Evolutionary conservation across 2,113 vertebrate species (phyloP), one percentile per base, ranked within the genome.

Genomic region (Aegypius monachus): DNA sequence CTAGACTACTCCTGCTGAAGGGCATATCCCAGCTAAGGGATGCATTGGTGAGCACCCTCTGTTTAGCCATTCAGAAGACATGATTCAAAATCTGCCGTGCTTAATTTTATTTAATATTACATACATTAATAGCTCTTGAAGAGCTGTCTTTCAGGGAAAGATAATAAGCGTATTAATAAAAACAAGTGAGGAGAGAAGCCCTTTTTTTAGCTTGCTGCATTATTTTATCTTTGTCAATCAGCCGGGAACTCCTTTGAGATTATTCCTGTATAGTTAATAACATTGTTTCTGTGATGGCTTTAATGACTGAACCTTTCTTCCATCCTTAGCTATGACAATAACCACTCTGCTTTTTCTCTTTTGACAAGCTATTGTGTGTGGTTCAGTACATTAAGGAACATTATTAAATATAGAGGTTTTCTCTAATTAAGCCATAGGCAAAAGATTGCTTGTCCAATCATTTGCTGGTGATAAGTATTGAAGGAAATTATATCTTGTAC

Each of bases 231-330:
- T 68, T 94, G 90, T 90, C 93, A 96, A 53, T 95, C 92, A 86
- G 27, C n/a, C 40, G 67, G 92, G 75, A 91, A 56, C 63, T 88
- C 72, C 89, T 88, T 72, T 53, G 90, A 90, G 89, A 90, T 95
- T 80, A 91, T 86, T 90, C 70, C 55, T 36, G 50, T 78, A 27
- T 31, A 66, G 94, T 91, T 96, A 95, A 93, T 93, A 92, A 90
- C 55, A 72, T 95, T 95, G 89, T 96, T 97, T 95, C 84, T 96
- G 58, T 81, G 87, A 91, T 96, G 71, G 80, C 70, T 91, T 82
- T 86, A 87, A 91, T 94, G 94, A 88, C 68, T 93, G 91, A 94
- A 81, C 71, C 81, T 94, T 94, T 96, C 70, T 96, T 94, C 86
- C 29, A 55, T 61, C 73, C 77, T 93, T 91, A 90, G 74, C 53